Conservation (phyloP, 2,113 vertebrate species). For the Pao palembangensis region DNA sequence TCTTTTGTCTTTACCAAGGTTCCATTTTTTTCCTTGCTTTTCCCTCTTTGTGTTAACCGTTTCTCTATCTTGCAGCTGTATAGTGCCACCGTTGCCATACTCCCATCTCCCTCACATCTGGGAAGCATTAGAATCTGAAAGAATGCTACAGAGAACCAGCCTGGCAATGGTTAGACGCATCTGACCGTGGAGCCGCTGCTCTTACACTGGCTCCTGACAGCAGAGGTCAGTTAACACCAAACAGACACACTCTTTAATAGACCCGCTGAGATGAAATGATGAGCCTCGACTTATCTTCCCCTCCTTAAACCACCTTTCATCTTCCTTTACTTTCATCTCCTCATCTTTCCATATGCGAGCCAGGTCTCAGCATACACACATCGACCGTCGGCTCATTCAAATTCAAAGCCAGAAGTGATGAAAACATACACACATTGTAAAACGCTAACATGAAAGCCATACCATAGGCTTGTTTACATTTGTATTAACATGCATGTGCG, state of each 20-base stretch:
- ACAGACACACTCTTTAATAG: conserved; percentile 20
- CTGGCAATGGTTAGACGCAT: conserved; percentile 54
- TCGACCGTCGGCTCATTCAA: not conserved
- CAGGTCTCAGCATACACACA: conserved; percentile 10
- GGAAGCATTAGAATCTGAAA: conserved; percentile 61
- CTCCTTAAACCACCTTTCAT: conserved; percentile 21
- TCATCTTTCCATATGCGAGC: conserved; percentile 10
- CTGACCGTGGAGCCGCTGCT: conserved; percentile 33
- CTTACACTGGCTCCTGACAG: conserved; percentile 18
- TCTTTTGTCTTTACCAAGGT: conserved; percentile 7
- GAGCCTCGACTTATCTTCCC: conserved; percentile 6
- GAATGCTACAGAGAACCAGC: conserved; percentile 42
- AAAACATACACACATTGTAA: conserved; percentile 2
- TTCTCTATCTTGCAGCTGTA: conserved; percentile 12
- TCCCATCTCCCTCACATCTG: conserved; percentile 54
- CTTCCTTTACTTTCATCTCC: conserved; percentile 26
- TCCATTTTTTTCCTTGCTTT: conserved; percentile 12
- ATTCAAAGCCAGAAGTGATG: not conserved
- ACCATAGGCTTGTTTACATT: too few relatives aligned
- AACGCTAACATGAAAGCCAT: too few relatives aligned
- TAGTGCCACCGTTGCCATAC: conserved; percentile 33
- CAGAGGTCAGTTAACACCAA: conserved; percentile 27
- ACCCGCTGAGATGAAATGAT: conserved; percentile 16
- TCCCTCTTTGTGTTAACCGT: conserved; percentile 8
- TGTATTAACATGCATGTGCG: too few relatives aligned